These are phyloP conservation scores for Dasysyrphus tricinctus DNA, from an alignment of 2,888 invertebrate genomes.

Conservation along the genomic window DNA sequence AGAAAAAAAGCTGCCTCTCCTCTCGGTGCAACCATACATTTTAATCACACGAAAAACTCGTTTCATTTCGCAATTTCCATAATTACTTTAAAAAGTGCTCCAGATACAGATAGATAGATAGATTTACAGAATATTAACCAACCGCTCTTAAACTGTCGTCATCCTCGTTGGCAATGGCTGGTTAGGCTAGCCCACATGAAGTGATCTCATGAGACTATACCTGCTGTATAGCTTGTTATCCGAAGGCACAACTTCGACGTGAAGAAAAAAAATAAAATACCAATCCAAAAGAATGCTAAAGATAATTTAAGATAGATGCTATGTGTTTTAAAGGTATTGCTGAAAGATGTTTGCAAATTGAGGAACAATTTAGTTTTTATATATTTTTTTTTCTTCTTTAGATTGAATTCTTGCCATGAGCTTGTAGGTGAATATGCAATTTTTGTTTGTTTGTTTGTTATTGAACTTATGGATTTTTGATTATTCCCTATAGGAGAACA, in stretches of 20 bases:
- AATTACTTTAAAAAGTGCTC: slow-evolving; percentile 76
- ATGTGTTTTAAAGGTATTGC: background rate
- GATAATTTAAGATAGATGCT: slow-evolving; percentile 18
- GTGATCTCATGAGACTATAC: slow-evolving; percentile 64
- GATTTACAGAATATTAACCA: slow-evolving; percentile 69
- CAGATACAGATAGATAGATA: slow-evolving; percentile 68
- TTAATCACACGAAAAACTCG: slow-evolving; percentile 73
- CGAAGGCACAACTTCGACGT: slow-evolving; percentile 50
- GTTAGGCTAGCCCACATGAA: slow-evolving; percentile 69
- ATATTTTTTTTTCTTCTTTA: background rate
- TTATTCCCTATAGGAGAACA: too few species aligned
- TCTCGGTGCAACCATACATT: slow-evolving; percentile 60
- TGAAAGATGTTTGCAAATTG: slow-evolving; percentile 15
- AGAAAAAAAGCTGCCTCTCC: slow-evolving; percentile 58
- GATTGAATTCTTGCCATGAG: background rate
- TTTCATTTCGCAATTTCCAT: slow-evolving; percentile 76
- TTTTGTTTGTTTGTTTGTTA: too few species aligned
- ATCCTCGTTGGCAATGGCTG: slow-evolving; percentile 69
- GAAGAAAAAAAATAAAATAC: slow-evolving; percentile 24
- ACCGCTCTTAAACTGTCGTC: slow-evolving; percentile 70
- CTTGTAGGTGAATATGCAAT: background rate
- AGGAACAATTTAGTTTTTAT: background rate
- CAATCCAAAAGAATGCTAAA: slow-evolving; percentile 20
- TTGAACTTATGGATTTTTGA: too few species aligned
- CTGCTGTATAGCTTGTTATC: slow-evolving; percentile 17